phyloP scores from a whole-genome alignment of 2,797 vertebrate species.

The Parauchenoglanis ngamensis region DNA sequence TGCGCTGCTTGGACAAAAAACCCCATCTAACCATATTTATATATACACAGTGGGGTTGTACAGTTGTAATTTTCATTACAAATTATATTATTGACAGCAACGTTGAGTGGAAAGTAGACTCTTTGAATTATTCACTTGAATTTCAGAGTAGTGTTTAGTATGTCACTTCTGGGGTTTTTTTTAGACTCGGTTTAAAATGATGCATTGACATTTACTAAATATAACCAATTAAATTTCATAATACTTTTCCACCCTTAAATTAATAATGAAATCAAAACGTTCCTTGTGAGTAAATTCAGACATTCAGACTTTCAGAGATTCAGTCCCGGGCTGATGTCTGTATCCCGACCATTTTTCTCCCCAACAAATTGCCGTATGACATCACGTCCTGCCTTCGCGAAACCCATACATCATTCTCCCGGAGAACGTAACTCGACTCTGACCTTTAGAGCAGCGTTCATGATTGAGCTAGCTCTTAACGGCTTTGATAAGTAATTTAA shows the following conservation, averaged over 20 bases:
- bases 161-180: background rate
- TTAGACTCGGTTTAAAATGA: background rate
- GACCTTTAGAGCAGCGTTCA: slow-evolving; percentile 30
- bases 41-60: too few species aligned
- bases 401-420: background rate
- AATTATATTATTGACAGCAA: background rate
- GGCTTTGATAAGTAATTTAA: slow-evolving; percentile 41
- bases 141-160: background rate
- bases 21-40: too few species aligned
- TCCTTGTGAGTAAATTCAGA: background rate
- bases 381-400: background rate
- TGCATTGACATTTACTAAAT: background rate
- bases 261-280: background rate
- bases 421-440: background rate
- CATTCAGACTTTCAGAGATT: background rate
- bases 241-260: background rate
- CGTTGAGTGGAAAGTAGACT: background rate
- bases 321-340: background rate
- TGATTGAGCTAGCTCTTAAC: slow-evolving; percentile 18
- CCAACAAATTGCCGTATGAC: background rate
- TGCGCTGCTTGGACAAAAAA: too few species aligned
- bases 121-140: background rate
- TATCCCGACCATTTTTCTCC: background rate
- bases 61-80: background rate
- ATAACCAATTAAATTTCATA: background rate